Percentiles rank a stretch among this genome's conserved stretches.
These are phyloP conservation scores for Orius laevigatus DNA, from an alignment of 1,140 invertebrate species.

Conservation along the genomic window DNA sequence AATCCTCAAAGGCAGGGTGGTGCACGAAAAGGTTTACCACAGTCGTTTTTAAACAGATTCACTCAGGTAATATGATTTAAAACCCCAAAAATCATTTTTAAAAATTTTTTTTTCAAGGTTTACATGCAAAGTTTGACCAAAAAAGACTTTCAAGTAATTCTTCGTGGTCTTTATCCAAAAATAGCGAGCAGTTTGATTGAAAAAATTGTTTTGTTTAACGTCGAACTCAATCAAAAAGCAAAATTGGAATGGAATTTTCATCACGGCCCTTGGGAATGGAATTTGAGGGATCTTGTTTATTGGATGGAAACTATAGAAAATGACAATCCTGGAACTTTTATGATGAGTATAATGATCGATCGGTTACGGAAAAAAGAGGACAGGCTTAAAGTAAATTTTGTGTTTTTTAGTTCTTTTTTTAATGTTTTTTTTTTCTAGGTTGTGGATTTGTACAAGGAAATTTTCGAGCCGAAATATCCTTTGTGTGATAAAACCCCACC, in stretches of 20 bases:
- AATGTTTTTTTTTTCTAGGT: constrained; percentile 29
- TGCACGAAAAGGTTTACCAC: constrained; percentile 82
- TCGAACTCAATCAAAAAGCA: constrained; percentile 22
- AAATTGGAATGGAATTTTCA: constrained; percentile 52
- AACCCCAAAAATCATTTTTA: constrained; percentile 4
- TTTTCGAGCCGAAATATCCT: constrained; percentile 36
- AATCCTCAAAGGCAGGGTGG: constrained; percentile 96
- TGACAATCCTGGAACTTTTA: constrained; percentile 42
- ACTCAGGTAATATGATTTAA: constrained; percentile 50
- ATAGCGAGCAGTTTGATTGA: constrained; percentile 36
- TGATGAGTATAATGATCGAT: constrained; percentile 61
- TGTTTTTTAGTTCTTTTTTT: constrained; percentile 6
- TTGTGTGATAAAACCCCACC: constrained; percentile 30
- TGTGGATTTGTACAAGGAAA: constrained; percentile 36
- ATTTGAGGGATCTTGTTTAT: constrained; percentile 83
- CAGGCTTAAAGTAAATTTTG: constrained; percentile 36
- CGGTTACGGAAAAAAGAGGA: constrained; percentile 62
- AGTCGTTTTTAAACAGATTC: constrained; percentile 96
- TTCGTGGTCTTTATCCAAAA: constrained; percentile 28
- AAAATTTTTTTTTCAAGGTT: constrained; percentile 31
- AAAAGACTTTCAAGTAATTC: constrained; percentile 53
- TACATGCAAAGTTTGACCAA: constrained; percentile 66
- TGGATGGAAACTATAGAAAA: constrained; percentile 59
- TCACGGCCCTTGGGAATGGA: constrained; percentile 92
- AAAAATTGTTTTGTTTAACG: constrained; percentile 71